Conservation (phyloP, 2,113 vertebrate genomes). For the Alligator sinensis region DNA sequence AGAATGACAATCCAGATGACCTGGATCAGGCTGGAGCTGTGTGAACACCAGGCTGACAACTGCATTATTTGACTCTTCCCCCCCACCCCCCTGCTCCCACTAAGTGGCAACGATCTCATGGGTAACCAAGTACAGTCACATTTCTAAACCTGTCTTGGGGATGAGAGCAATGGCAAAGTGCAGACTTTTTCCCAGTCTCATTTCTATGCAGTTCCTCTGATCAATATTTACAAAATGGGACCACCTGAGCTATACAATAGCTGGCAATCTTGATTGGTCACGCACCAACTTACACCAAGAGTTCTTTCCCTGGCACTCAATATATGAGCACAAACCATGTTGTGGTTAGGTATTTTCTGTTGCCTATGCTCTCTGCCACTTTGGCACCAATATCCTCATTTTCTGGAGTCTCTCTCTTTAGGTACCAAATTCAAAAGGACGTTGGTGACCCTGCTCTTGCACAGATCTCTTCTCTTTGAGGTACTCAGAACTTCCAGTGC, state of each 20-base stretch:
- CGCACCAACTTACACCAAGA: rapidly evolving
- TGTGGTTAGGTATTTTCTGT: rapidly evolving
- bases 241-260: rapidly evolving
- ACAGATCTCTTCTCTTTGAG: no score
- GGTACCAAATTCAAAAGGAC: no score
- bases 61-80: no score
- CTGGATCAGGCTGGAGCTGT: neutral
- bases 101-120: neutral
- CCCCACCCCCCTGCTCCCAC: no score
- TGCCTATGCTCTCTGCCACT: neutral
- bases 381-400: no score
- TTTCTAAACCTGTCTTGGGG: neutral
- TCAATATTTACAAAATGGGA: neutral
- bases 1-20: neutral
- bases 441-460: no score
- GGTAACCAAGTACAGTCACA: neutral
- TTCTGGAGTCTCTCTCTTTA: no score
- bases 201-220: neutral
- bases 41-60: no score
- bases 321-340: neutral
- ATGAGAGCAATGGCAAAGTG: neutral
- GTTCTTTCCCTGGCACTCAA: neutral
- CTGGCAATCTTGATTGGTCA: neutral
- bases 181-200: neutral
- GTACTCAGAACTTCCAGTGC: no score